These are phyloP conservation scores for Coregonus clupeaformis DNA, from an alignment of 2,113 vertebrate genomes.

Conservation along the genomic window DNA sequence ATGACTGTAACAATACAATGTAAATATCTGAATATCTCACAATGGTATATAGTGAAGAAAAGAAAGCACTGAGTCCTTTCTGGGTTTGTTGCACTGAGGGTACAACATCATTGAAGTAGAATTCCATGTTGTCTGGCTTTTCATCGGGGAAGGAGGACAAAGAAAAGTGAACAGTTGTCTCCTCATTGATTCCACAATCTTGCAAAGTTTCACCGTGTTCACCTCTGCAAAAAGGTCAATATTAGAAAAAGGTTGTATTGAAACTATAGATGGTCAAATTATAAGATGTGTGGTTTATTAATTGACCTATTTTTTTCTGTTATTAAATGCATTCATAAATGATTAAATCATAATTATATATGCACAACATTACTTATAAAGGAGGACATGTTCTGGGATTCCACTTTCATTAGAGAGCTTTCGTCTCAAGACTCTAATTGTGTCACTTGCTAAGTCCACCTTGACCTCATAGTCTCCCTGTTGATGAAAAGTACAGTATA, in stretches of 20 bases:
- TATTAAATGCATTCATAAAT: background rate
- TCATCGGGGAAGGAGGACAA: constrained; percentile 39
- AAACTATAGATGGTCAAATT: background rate
- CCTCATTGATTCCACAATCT: constrained; percentile 38
- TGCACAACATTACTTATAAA: constrained; percentile 36
- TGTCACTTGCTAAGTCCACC: constrained; percentile 48
- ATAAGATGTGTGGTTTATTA: background rate
- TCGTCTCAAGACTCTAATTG: constrained; percentile 31
- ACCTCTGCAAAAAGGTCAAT: constrained; percentile 16
- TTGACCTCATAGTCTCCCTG: constrained; percentile 52
- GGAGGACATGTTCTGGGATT: constrained; percentile 51
- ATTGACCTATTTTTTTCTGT: no score
- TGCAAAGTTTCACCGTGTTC: background rate
- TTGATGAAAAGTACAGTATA: background rate
- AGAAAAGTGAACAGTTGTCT: constrained; percentile 30
- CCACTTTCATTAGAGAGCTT: constrained; percentile 52
- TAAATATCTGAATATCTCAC: constrained; percentile 34
- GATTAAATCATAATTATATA: background rate
- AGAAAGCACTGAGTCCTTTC: constrained; percentile 56
- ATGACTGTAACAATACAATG: background rate
- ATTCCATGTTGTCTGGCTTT: background rate
- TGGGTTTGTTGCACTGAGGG: constrained; percentile 52
- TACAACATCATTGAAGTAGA: constrained; percentile 37
- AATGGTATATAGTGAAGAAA: constrained; percentile 48
- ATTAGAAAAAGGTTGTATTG: background rate